Percentiles rank a stretch among this genome's conserved stretches.
These are phyloP conservation scores for Botrylloides violaceus DNA, from an alignment of 23 tunicate species.

Conservation along the genomic window DNA sequence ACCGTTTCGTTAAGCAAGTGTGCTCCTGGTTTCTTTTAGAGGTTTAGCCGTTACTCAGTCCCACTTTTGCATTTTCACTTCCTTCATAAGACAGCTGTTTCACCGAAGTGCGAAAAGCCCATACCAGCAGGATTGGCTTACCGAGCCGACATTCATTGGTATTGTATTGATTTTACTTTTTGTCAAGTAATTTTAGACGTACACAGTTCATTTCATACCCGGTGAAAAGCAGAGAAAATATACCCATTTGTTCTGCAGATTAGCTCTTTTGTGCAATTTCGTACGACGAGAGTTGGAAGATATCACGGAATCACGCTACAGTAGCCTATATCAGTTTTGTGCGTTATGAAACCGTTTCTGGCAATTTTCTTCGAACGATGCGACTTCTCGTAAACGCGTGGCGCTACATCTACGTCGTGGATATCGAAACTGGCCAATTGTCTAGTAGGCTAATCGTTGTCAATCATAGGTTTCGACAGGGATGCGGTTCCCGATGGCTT, in stretches of 20 bases:
- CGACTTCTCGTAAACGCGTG: neutral
- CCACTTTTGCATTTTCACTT: slow-evolving; percentile 1
- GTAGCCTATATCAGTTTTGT: no score
- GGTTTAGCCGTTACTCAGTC: slow-evolving; percentile 17
- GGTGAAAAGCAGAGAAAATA: neutral
- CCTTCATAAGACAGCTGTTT: slow-evolving; percentile 18
- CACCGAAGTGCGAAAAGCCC: neutral
- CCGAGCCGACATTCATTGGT: no score
- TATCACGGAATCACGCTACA: no score
- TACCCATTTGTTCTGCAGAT: no score
- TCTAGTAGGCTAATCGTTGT: neutral
- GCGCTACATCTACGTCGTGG: neutral
- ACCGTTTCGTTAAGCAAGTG: neutral
- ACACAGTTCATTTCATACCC: neutral
- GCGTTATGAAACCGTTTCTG: neutral
- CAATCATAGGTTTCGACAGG: neutral
- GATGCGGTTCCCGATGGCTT: no score
- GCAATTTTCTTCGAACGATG: neutral
- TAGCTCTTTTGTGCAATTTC: no score
- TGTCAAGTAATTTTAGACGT: no score
- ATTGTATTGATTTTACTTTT: slow-evolving; percentile 1
- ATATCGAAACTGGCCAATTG: neutral
- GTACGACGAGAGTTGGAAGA: no score
- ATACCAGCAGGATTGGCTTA: neutral
- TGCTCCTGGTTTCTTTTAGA: slow-evolving; percentile 2